Evolutionary conservation across 2,113 vertebrate genomes (phyloP), one percentile per base, ranked within the genome.

Genomic region (Albula glossodonta): DNA sequence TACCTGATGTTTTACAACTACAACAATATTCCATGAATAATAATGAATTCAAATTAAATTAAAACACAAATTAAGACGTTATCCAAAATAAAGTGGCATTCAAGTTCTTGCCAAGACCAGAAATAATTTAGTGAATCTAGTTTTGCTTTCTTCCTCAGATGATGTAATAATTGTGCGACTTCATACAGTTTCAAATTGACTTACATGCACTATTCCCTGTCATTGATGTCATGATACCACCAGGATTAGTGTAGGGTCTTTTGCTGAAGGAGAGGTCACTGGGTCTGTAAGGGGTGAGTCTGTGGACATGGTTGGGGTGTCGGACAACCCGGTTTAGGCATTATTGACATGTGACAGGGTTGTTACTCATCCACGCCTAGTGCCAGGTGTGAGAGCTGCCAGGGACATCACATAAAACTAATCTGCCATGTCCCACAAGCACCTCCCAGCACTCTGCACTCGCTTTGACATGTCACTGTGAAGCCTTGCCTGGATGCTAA

Each of bases 331-430:
- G 9, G 9, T 53, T 56, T 56, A 12, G 60, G 53, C n/a, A 83
- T 83, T 17, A 83, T 83, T 60, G 81, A 48, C 25, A 60, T 41
- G 56, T 22, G 81, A 60, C 81, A 83, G 25, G 52, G n/a, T 83
- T 25, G 41, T 79, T 80, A 83, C 53, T 80, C 77, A 56, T 63
- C 74, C 51, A n/a, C 51, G 50, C 15, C 50, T 25, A n/a, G 81
- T 48, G 53, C 48, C 11, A 41, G n/a, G 52, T 17, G 60, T 31
- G 15, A 83, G 3, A 5, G 53, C 25, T 1, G 53, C 25, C 53
- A 17, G 52, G 51, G 50, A 81, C 19, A 25, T 81, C 80, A 53
- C 51, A 51, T 6, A 25, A 51, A 41, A 80, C 78, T 22, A 51
- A 50, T 80, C 50, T 80, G 78, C 13, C 78, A 80, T 17, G 78